phyloP scores from a whole-genome alignment of 2,888 invertebrate species.

The Tribolium freemani region DNA sequence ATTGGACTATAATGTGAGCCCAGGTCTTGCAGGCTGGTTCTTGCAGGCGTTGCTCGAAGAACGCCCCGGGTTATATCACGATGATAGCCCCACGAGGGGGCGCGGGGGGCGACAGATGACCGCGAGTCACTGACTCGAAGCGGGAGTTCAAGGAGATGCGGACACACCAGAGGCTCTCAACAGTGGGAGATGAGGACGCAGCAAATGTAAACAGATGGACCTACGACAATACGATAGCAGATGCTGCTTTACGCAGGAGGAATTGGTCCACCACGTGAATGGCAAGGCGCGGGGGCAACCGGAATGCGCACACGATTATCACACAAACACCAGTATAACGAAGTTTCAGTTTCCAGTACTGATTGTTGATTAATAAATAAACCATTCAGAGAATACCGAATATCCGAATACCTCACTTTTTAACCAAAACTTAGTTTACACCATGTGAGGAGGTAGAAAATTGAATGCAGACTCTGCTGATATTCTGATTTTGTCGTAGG shows the following conservation, averaged over 20 bases:
- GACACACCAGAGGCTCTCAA: conserved; percentile 49
- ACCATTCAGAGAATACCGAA: too few species aligned
- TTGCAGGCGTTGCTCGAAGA: conserved; percentile 33
- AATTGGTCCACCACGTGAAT: background rate
- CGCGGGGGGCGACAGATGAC: conserved; percentile 47
- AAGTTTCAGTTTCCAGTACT: too few species aligned
- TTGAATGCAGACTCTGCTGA: too few species aligned
- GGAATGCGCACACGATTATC: too few species aligned
- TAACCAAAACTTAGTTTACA: too few species aligned
- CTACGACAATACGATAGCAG: conserved; percentile 31
- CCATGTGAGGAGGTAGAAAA: too few species aligned
- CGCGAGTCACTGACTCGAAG: conserved; percentile 56
- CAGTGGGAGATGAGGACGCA: conserved; percentile 7
- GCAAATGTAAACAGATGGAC: conserved; percentile 22
- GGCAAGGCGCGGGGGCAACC: too few species aligned
- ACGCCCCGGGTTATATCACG: conserved; percentile 40
- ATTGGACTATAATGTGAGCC: conserved; percentile 28
- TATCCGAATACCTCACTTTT: too few species aligned
- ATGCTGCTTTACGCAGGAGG: background rate
- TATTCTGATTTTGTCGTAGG: too few species aligned
- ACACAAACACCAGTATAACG: too few species aligned
- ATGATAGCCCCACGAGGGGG: conserved; percentile 39
- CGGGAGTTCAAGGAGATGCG: conserved; percentile 54
- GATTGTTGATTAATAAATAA: too few species aligned
- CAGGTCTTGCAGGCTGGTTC: conserved; percentile 35